Base-by-base conservation (phyloP, 1,140 invertebrate species). In the Mycetomoellerius zeteki region DNA sequence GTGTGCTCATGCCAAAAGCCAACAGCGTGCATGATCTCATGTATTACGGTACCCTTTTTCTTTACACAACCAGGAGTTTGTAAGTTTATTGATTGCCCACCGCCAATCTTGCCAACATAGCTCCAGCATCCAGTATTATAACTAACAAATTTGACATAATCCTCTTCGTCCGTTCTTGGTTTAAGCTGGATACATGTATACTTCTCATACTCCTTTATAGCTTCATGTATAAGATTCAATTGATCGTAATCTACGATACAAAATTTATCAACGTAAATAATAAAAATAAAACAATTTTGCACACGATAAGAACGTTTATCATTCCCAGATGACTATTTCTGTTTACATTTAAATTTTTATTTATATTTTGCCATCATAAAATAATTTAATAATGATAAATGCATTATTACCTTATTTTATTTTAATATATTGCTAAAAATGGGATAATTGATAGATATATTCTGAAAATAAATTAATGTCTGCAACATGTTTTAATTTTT, bases 1-100 rank as follows among this genome's bases (percentile, higher is more conserved):
- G 97, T 98, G 92, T 99, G 98, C 92, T 99, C 98, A 92, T 99
- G 98, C 92, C 98, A 96, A 94, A 99, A 98, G 0, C 98, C 98
- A 24, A 97, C 90, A 0, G 97, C 97, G 89, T 99, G 98, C 96
- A 98, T 97, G 86, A 99, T 93, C 93, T 99, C 98, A 90, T 99
- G 98, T 47, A 98, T 95, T 19, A 97, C 96, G 0, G 97, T 98
- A 3, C 97, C 97, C 37, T 43, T 43, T 56, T 97, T 97, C 85
- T 95, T 94, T 0, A 98, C 95, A 91, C 98, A 98, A 2, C 97
- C 97, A 0, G 97, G 97, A 0, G 95, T 94, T 91, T 98, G 97
- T 1, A 98, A 95, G 93, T 98, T 98, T 0, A 98, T 6, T 67
- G 0, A 6, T 67, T 96, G 88, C 97, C 96, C 93, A 24, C 97